Conservation (phyloP, 1,140 invertebrate genomes). For the Eulimnadia texana region DNA sequence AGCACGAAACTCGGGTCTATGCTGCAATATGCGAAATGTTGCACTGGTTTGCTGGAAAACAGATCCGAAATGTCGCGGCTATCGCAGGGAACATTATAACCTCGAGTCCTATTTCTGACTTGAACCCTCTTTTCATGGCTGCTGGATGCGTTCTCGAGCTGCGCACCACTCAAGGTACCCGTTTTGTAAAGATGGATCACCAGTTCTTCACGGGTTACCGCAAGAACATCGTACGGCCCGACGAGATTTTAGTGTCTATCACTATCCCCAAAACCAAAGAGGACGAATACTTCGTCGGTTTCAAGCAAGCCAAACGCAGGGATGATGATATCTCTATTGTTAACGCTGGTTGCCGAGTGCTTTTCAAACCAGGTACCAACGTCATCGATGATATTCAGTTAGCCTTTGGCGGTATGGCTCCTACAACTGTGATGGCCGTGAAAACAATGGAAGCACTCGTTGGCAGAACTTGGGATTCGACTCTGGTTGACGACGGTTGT, state of each 20-base stretch:
- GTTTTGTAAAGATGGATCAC: conserved; percentile 57
- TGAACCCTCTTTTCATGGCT: conserved; percentile 87
- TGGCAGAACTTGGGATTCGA: conserved; percentile 34
- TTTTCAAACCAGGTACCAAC: conserved; percentile 36
- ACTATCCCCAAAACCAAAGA: conserved; percentile 44
- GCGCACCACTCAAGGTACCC: conserved; percentile 32
- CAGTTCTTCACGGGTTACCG: conserved; percentile 80
- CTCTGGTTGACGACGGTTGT: conserved; percentile 47
- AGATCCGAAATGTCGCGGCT: conserved; percentile 71
- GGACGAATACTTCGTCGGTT: conserved; percentile 64
- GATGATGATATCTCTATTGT: conserved; percentile 95
- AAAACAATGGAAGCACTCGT: conserved; percentile 46
- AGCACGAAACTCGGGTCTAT: conserved; percentile 49
- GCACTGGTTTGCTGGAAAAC: conserved; percentile 85
- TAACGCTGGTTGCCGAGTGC: conserved; percentile 46
- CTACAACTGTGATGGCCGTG: conserved; percentile 60
- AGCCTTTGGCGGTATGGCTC: conserved; percentile 81
- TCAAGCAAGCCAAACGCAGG: conserved; percentile 77
- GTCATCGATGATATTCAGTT: conserved; percentile 46
- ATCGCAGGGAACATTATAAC: conserved; percentile 88
- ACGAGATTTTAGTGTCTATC: conserved; percentile 68
- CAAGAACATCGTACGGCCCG: conserved; percentile 51
- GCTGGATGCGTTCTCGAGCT: conserved; percentile 38
- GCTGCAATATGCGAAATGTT: conserved; percentile 66
- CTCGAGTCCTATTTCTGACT: conserved; percentile 88